Percentiles rank a stretch among this genome's conserved stretches.
Evolutionary conservation across 2,113 vertebrate species (phyloP).

Genomic region (Neolamprologus fasciatus): DNA sequence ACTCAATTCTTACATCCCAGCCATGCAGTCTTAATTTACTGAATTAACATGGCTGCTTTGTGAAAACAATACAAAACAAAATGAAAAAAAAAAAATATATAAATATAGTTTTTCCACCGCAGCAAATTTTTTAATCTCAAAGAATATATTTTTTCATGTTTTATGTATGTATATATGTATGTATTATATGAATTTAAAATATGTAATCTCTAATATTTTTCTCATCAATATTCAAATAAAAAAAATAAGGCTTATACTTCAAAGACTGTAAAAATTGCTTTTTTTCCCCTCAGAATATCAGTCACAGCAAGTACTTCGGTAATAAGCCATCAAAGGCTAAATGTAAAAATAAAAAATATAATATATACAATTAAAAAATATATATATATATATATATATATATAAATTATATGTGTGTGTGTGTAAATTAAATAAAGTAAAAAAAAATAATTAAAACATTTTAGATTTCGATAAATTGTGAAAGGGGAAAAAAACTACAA

Average conservation of each 20-base stretch:
- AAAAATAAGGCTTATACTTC: rapidly evolving
- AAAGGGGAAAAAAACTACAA: not conserved
- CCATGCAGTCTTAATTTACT: not conserved
- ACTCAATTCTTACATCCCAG: not conserved
- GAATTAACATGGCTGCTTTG: rapidly evolving
- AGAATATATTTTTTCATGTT: not conserved
- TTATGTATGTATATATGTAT: not conserved
- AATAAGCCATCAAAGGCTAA: not conserved
- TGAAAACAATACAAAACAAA: not conserved
- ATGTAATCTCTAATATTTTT: not conserved
- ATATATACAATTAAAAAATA: not conserved
- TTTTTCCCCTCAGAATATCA: rapidly evolving
- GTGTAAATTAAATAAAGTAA: not conserved
- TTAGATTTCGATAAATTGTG: not conserved
- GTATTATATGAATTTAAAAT: not conserved
- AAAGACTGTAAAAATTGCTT: not conserved
- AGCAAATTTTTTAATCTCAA: not conserved
- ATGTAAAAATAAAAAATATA: not conserved
- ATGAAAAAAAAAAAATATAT: rapidly evolving
- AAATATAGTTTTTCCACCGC: not conserved
- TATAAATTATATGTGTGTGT: not conserved
- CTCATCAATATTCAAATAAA: not conserved
- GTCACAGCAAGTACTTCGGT: not conserved
- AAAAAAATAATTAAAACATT: not conserved
- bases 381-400: too few relatives aligned